A percentile compares a stretch with the other conserved stretches of the same genome.
phyloP scores from a whole-genome alignment of 2,888 invertebrate species.

The Unio pictorum region DNA sequence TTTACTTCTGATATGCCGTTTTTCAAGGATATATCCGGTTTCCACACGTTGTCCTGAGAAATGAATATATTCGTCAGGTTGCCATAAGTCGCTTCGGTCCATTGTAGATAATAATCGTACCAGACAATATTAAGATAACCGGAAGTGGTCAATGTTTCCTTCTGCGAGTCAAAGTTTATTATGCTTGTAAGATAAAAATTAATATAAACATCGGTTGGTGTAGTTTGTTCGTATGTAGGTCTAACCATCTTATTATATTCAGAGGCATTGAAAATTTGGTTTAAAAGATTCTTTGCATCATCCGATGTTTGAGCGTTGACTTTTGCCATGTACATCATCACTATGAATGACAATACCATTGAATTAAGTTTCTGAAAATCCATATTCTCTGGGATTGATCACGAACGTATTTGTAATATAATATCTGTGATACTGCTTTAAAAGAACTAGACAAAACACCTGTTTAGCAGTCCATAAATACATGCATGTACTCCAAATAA shows the following conservation, averaged over 20 bases:
- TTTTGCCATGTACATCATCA: background rate
- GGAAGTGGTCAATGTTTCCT: no score
- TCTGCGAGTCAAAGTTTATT: no score
- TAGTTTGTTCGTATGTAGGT: constrained; percentile 15
- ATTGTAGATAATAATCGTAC: constrained; percentile 18
- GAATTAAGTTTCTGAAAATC: no score
- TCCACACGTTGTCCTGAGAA: constrained; percentile 3
- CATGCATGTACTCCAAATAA: no score
- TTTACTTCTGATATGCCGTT: constrained; percentile 2
- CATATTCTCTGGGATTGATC: no score
- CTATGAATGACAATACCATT: background rate
- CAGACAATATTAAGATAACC: no score
- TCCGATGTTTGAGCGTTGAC: background rate
- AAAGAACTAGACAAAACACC: no score
- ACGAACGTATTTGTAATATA: no score
- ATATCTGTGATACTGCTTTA: no score
- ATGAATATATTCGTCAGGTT: background rate
- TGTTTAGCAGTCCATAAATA: no score
- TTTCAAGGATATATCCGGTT: constrained; percentile 4
- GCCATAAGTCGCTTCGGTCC: constrained; percentile 13
- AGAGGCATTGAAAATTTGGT: constrained; percentile 10
- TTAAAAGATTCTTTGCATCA: constrained; percentile 9
- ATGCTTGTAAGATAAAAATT: no score
- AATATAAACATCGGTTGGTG: constrained; percentile 19
- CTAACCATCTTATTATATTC: constrained; percentile 12